Evolutionary conservation across 92 coral and sea anemone genomes (phyloP).

Genomic region (Zoanthus sociatus): DNA sequence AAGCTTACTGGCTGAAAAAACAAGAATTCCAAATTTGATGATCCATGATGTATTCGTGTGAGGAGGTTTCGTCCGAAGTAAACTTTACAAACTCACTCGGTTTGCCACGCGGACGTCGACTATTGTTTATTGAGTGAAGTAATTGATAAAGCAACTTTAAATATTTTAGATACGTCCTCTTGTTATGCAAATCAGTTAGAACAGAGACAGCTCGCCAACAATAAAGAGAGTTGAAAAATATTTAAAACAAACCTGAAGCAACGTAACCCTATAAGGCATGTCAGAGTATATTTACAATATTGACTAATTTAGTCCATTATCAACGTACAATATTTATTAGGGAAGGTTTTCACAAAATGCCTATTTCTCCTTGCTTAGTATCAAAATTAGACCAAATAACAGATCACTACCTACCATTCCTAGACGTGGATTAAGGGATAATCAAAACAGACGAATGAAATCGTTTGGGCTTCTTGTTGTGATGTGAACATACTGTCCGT

Average conservation of each 20-base stretch:
- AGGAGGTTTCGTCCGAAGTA: background rate
- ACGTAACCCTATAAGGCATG: background rate
- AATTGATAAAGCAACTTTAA: background rate
- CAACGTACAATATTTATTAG: background rate
- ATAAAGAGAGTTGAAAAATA: background rate
- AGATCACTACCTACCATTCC: conserved; percentile 1
- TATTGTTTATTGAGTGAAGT: background rate
- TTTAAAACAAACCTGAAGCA: background rate
- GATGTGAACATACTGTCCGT: background rate
- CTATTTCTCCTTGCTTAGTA: background rate
- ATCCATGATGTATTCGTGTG: background rate
- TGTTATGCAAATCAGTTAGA: conserved; percentile 31
- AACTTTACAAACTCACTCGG: background rate
- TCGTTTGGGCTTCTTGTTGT: too few relatives aligned
- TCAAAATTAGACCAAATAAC: background rate
- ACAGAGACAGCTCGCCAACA: background rate
- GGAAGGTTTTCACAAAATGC: background rate
- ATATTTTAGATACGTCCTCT: background rate
- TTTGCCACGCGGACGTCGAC: conserved; percentile 26
- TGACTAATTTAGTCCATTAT: too few relatives aligned
- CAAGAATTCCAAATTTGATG: background rate
- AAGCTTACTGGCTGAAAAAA: background rate
- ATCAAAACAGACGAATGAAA: background rate
- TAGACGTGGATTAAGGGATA: background rate
- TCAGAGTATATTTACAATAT: background rate